Conservation (phyloP, 2,888 invertebrate genomes). For the Oegoconia quadripuncta region DNA sequence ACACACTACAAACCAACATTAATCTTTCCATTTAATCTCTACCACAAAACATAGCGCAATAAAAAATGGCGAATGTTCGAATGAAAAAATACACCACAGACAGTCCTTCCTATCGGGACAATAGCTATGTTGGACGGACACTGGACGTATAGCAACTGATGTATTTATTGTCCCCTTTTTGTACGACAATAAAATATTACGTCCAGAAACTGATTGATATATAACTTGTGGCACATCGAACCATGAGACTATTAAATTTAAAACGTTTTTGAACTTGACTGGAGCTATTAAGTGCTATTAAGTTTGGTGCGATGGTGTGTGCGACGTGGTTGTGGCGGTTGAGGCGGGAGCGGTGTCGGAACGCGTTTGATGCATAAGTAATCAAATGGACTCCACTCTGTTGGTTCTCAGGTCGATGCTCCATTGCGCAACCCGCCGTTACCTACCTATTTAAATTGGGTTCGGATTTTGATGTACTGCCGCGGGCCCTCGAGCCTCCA, state of each 20-base stretch:
- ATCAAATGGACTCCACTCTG: slow-evolving; percentile 58
- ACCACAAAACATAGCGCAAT: neutral
- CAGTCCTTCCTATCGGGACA: slow-evolving; percentile 10
- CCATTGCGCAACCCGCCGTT: slow-evolving; percentile 70
- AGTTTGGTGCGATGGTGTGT: slow-evolving; percentile 39
- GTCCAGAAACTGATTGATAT: slow-evolving; percentile 43
- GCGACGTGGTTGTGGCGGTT: slow-evolving; percentile 31
- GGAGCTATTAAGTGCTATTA: slow-evolving; percentile 50
- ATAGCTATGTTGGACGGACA: slow-evolving; percentile 9
- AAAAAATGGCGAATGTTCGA: slow-evolving; percentile 5
- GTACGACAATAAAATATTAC: slow-evolving; percentile 12
- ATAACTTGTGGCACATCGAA: slow-evolving; percentile 26
- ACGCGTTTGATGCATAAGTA: slow-evolving; percentile 71
- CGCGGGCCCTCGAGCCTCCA: slow-evolving; percentile 18
- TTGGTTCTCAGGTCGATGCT: slow-evolving; percentile 60
- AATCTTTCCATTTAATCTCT: slow-evolving; percentile 1
- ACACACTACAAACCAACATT: neutral
- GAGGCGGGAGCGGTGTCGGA: slow-evolving; percentile 43
- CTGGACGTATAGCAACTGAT: slow-evolving; percentile 11
- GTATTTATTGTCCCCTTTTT: slow-evolving; percentile 6
- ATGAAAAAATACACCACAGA: slow-evolving; percentile 6
- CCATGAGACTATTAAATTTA: slow-evolving; percentile 38
- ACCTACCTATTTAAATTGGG: slow-evolving; percentile 70
- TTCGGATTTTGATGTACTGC: slow-evolving; percentile 57
- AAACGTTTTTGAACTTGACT: slow-evolving; percentile 50